A percentile compares a stretch with the other conserved stretches of the same genome.
Conservation (phyloP, 1,140 invertebrate genomes). For the Drosophila subpulchrella region DNA sequence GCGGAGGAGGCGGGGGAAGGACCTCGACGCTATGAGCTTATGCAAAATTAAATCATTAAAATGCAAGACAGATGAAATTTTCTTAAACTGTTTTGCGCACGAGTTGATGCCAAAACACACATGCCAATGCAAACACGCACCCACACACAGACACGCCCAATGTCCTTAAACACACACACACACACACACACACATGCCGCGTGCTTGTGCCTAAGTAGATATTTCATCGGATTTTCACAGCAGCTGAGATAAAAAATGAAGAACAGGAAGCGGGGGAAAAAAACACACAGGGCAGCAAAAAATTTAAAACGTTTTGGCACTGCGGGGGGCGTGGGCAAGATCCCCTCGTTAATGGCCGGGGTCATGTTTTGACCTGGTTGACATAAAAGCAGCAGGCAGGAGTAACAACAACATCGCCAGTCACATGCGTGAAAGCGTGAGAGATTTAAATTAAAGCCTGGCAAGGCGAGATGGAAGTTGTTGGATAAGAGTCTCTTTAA, state of each 20-base stretch:
- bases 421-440: constrained; percentile 31
- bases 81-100: constrained; percentile 77
- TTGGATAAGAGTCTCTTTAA: not conserved
- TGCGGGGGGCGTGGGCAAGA: not conserved
- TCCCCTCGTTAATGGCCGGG: constrained; percentile 25
- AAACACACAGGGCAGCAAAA: constrained; percentile 37
- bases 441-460: constrained; percentile 47
- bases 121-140: constrained; percentile 41
- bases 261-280: not conserved
- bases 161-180: constrained; percentile 4
- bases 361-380: constrained; percentile 49
- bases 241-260: constrained; percentile 50
- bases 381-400: constrained; percentile 36
- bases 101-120: constrained; percentile 60
- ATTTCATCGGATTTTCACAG: constrained; percentile 69
- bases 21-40: constrained; percentile 52
- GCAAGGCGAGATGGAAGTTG: constrained; percentile 1
- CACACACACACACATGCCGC: constrained; percentile 19
- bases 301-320: constrained; percentile 64
- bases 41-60: constrained; percentile 80
- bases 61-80: constrained; percentile 73
- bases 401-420: constrained; percentile 25
- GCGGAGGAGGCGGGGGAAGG: not conserved
- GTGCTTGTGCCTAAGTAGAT: constrained; percentile 70
- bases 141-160: constrained; percentile 22